These are phyloP conservation scores for Myotis myotis DNA, from an alignment of 2,797 vertebrate genomes.

Conservation along the genomic window DNA sequence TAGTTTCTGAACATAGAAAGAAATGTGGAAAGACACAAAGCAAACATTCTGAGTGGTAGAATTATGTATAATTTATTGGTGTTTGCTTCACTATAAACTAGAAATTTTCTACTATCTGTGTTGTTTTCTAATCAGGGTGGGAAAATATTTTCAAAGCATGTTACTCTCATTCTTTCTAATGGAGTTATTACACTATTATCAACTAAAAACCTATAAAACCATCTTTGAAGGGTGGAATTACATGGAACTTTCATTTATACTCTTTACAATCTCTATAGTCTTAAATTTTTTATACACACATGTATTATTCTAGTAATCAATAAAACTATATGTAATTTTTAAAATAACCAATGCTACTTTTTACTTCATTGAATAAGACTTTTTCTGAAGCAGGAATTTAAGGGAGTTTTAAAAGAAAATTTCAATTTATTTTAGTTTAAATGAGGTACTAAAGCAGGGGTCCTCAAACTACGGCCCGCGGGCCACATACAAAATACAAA, in stretches of 20 bases:
- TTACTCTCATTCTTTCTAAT: no score
- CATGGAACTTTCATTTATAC: background rate
- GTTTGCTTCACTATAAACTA: background rate
- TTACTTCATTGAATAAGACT: background rate
- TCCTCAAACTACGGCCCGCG: no score
- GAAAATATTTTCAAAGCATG: conserved; percentile 34
- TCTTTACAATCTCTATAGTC: background rate
- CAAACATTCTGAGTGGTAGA: background rate
- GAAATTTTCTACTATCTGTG: background rate
- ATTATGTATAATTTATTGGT: background rate
- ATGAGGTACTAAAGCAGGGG: background rate
- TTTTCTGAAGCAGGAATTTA: conserved; percentile 24
- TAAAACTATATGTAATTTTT: background rate
- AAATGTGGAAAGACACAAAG: background rate
- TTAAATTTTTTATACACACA: background rate
- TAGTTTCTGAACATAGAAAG: background rate
- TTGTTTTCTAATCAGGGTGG: background rate
- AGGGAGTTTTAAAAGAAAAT: conserved; percentile 5
- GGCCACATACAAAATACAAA: no score
- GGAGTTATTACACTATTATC: background rate
- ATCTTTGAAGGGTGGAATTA: background rate
- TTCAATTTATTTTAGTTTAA: conserved; percentile 29
- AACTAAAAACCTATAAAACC: background rate
- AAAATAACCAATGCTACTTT: background rate
- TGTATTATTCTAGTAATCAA: background rate